phyloP scores from a whole-genome alignment of 2,113 vertebrate genomes.

The Vulpes vulpes region DNA sequence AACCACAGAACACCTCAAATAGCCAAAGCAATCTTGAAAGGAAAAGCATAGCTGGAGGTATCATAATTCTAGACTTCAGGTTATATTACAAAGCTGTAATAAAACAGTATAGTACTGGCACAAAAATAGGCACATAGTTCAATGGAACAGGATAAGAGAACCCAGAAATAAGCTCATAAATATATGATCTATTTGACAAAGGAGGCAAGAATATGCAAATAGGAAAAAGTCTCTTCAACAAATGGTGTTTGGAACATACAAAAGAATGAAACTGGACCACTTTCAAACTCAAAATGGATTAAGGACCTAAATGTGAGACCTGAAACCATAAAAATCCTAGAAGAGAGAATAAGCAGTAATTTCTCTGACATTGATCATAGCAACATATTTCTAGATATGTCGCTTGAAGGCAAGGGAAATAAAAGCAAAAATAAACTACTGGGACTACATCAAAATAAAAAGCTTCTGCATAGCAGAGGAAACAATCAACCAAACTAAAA shows the following conservation, averaged over 20 bases:
- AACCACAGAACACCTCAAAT: neutral
- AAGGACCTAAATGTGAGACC: neutral
- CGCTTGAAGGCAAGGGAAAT: neutral
- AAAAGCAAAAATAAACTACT: neutral
- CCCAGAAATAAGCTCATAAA: neutral
- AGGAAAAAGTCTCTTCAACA: neutral
- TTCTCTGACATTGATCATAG: neutral
- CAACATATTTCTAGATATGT: neutral
- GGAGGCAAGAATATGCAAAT: neutral
- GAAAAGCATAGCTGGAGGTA: neutral
- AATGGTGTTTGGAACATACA: neutral
- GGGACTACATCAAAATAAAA: neutral
- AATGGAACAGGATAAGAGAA: neutral
- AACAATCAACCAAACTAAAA: no score
- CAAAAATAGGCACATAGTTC: neutral
- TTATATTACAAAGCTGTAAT: neutral
- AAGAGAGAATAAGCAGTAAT: neutral
- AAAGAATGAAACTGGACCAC: neutral
- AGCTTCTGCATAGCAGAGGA: neutral
- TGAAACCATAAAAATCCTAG: neutral
- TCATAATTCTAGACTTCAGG: neutral
- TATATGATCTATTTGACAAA: neutral
- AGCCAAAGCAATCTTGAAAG: neutral
- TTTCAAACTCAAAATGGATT: neutral
- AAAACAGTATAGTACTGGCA: neutral